phyloP scores from a whole-genome alignment of 2,113 vertebrate species.

The Raphicerus campestris region DNA sequence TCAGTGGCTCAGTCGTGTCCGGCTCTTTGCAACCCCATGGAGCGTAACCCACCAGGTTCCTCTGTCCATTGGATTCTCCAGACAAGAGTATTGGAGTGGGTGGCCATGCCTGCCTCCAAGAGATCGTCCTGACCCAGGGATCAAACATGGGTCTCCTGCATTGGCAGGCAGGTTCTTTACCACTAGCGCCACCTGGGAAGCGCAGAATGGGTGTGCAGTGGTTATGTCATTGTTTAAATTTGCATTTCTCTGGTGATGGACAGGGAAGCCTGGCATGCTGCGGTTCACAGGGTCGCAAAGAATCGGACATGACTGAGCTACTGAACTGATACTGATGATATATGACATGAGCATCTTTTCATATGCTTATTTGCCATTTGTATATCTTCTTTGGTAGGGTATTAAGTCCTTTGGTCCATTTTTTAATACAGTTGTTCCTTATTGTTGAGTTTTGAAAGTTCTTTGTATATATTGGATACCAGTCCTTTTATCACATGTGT shows the following conservation, averaged over 20 bases:
- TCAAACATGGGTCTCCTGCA: background rate
- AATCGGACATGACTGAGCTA: fast-evolving
- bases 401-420: background rate
- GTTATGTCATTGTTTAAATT: background rate
- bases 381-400: background rate
- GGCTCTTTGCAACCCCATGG: background rate
- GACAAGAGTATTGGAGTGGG: background rate
- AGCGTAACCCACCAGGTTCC: background rate
- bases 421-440: background rate
- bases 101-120: background rate
- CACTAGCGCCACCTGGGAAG: background rate
- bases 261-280: background rate
- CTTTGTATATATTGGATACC: background rate
- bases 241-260: background rate
- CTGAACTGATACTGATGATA: background rate
- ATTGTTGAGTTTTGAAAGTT: background rate
- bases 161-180: background rate
- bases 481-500: background rate
- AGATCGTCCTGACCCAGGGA: background rate
- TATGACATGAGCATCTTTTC: background rate
- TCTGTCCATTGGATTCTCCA: background rate
- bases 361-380: background rate
- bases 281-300: fast-evolving
- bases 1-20: background rate
- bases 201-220: background rate